These are phyloP conservation scores for Carassius gibelio DNA, from an alignment of 2,113 vertebrate species.

Conservation along the genomic window DNA sequence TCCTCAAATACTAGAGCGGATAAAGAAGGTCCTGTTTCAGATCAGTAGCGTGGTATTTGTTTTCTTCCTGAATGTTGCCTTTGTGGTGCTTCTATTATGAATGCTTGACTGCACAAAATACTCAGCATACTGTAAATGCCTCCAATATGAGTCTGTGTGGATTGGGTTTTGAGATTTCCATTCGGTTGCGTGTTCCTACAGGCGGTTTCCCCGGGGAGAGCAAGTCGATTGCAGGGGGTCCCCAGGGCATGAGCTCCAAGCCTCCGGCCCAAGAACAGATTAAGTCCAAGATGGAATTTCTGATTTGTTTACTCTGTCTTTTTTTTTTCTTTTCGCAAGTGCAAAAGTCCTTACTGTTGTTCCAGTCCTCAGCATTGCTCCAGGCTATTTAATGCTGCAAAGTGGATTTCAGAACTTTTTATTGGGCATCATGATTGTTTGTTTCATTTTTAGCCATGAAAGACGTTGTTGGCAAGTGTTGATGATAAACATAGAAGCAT, in stretches of 20 bases:
- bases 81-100: slow-evolving; percentile 65
- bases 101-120: slow-evolving; percentile 71
- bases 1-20: background rate
- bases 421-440: slow-evolving; percentile 25
- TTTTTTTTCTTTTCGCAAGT: slow-evolving; percentile 21
- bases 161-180: slow-evolving; percentile 73
- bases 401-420: slow-evolving; percentile 12
- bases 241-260: slow-evolving; percentile 69
- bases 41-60: slow-evolving; percentile 29
- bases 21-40: slow-evolving; percentile 19
- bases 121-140: slow-evolving; percentile 75
- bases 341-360: slow-evolving; percentile 56
- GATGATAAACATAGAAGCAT: background rate
- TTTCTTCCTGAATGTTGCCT: slow-evolving; percentile 37
- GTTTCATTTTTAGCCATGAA: background rate
- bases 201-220: slow-evolving; percentile 63
- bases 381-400: slow-evolving; percentile 41
- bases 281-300: slow-evolving; percentile 69
- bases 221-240: slow-evolving; percentile 63
- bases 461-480: background rate
- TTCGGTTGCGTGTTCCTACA: slow-evolving; percentile 72
- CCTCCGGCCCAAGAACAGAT: slow-evolving; percentile 68
- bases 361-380: slow-evolving; percentile 33
- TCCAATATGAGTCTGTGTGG: slow-evolving; percentile 70
- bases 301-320: slow-evolving; percentile 60